Base-by-base conservation (phyloP, 2,888 invertebrate genomes). In the Augiades crinisus region DNA sequence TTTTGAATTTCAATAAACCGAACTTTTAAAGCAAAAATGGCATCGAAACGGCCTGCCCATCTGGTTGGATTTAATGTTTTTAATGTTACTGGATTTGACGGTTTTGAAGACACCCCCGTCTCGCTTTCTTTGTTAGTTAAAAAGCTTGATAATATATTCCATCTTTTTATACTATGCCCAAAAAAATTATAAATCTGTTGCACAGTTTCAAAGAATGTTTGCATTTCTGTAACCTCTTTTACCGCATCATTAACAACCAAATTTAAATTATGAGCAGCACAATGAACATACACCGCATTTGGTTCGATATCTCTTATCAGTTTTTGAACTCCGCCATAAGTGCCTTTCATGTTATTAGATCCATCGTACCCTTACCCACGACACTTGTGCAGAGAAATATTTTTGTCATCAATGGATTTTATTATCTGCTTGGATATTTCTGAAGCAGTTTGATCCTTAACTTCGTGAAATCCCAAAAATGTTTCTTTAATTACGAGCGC, bases 381-480 rank as follows among this genome's bases (percentile, higher is more conserved):
- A 24, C 50, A 50, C 55, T 55, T 51, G 47, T 53, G 43, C 16
- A 53, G 49, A 55, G 47, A 22, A 55, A 53, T 55, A 58, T 24
- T 51, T 55, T 58, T 53, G 49, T 52, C 52, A 56, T 46, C 49
- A 40, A 54, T 52, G 47, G 54, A 58, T 56, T 56, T 58, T 31
- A 53, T 53, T 14, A 56, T 56, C 36, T 54, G 54, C 36, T 56
- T 58, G 44, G 54, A 53, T 47, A 54, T 54, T 56, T 40, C 54
- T 54, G 46, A 54, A 41, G 54, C 56, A 47, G 52, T 56, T 52
- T 56, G 56, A 44, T 58, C 53, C 50, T 54, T 56, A 53, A 58
- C 54, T 34, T 54, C 53, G 50, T 56, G 56, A 53, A 58, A 58
- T 53, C 53, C 53, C 47, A 55, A 55, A 58, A 58, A 59, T 55